Evolutionary conservation across 64 coral and sea anemone genomes (phyloP).

Genomic region (Montipora sp.): DNA sequence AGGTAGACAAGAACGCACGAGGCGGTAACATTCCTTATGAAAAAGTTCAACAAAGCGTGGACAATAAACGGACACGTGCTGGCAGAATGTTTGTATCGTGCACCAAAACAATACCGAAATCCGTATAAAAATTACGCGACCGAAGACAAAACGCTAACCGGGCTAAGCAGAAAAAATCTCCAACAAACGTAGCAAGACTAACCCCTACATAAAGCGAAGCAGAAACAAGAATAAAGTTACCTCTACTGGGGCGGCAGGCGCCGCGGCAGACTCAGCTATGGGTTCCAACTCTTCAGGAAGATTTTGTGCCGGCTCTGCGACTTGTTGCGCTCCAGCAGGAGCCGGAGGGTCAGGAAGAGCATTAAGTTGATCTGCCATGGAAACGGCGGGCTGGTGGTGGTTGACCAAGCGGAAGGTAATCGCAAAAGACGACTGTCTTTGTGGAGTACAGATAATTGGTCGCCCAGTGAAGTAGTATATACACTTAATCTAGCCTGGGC

Average conservation of each 20-base stretch:
- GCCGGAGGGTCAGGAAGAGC: background rate
- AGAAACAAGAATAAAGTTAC: background rate
- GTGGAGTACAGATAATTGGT: background rate
- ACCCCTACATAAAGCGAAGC: background rate
- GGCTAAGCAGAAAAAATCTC: too few relatives aligned
- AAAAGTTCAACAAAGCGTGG: background rate
- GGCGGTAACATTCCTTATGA: background rate
- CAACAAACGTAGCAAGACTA: too few relatives aligned
- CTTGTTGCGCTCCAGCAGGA: background rate
- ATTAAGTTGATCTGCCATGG: background rate
- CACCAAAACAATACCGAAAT: too few relatives aligned
- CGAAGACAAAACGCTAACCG: too few relatives aligned
- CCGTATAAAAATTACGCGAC: too few relatives aligned
- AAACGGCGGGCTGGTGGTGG: background rate
- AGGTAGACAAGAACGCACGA: background rate
- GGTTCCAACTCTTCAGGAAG: background rate
- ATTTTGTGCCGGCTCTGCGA: background rate
- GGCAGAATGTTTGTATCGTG: too few relatives aligned
- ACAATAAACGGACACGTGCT: too few relatives aligned
- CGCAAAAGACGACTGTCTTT: background rate
- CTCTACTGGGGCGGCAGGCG: background rate
- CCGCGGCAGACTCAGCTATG: background rate
- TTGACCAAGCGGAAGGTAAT: background rate
- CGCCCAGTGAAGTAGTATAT: too few relatives aligned
- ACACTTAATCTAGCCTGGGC: slow-evolving; percentile 22